Base-by-base conservation (phyloP, 2,888 invertebrate genomes). In the Amaurobius ferox region DNA sequence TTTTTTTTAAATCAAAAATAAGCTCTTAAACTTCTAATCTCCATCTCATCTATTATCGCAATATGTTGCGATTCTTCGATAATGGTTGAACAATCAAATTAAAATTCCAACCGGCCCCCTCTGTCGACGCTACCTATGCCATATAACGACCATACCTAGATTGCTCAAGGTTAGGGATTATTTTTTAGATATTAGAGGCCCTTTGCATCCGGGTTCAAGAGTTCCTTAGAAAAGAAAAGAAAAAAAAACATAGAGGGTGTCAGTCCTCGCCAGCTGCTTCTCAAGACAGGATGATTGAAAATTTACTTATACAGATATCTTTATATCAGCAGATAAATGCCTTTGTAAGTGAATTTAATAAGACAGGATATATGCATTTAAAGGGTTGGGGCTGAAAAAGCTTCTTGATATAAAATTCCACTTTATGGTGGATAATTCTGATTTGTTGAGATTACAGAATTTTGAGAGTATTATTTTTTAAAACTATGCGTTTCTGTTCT, bases 141-240 rank as follows among this genome's bases (percentile, higher is more conserved):
- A n/a, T n/a, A n/a, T n/a, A n/a, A 11, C 35, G 35, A 68, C 26
- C 40, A 70, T 40, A 76, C 68, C 77, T 55, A 66, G 74, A 71
- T 76, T 83, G 61, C 61, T 76, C 83, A 83, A 83, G 83, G 83
- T 83, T 71, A 83, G 71, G 44, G 71, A 64, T 71, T 83, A 77
- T 77, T 77, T 77, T 66, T 79, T 44, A 44, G 83, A 83, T 72
- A 73, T 73, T 39, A 73, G 80, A 74, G 73, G 80, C 74, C 80
- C n/a, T n/a, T 80, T 80, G 74, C 77, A 83, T 83, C 83, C 83
- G 83, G 83, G 83, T 83, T 83, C 80, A 73, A 66, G 7, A 28
- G 61, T 28, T 79, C 68, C 44, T 44, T 44, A 11, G 16, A 44
- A 44, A 5, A 16, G 16, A 16, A 16, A 16, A 44, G 44, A 35